Evolutionary conservation across 2,888 invertebrate genomes (phyloP).

Genomic region (Melanchra persicariae): DNA sequence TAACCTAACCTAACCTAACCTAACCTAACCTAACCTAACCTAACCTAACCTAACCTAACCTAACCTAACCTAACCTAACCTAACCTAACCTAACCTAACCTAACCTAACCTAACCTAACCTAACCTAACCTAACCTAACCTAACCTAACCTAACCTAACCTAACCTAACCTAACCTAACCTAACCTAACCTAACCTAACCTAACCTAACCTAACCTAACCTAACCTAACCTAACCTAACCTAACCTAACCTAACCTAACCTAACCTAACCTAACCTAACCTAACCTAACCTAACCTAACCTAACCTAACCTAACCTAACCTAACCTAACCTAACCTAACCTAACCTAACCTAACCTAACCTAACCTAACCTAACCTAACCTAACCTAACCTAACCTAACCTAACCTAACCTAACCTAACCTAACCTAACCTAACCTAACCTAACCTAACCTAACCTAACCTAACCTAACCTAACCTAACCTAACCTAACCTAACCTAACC

Average conservation of each 20-base stretch:
- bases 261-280: too few relatives aligned
- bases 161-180: slow-evolving; percentile 58
- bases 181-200: too few relatives aligned
- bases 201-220: slow-evolving; percentile 32
- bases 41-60: slow-evolving; percentile 56
- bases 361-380: too few relatives aligned
- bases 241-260: too few relatives aligned
- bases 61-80: slow-evolving; percentile 53
- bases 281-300: too few relatives aligned
- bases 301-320: too few relatives aligned
- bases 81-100: slow-evolving; percentile 28
- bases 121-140: slow-evolving; percentile 16
- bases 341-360: not conserved
- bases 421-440: slow-evolving; percentile 1
- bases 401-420: too few relatives aligned
- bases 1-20: slow-evolving; percentile 28
- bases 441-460: too few relatives aligned
- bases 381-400: too few relatives aligned
- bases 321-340: too few relatives aligned
- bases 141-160: slow-evolving; percentile 52
- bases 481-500: too few relatives aligned
- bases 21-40: slow-evolving; percentile 54
- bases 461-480: too few relatives aligned
- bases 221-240: not conserved
- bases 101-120: slow-evolving; percentile 52